These are phyloP conservation scores for Oreocharis arfaki DNA, from an alignment of 2,113 vertebrate species.

Conservation along the genomic window DNA sequence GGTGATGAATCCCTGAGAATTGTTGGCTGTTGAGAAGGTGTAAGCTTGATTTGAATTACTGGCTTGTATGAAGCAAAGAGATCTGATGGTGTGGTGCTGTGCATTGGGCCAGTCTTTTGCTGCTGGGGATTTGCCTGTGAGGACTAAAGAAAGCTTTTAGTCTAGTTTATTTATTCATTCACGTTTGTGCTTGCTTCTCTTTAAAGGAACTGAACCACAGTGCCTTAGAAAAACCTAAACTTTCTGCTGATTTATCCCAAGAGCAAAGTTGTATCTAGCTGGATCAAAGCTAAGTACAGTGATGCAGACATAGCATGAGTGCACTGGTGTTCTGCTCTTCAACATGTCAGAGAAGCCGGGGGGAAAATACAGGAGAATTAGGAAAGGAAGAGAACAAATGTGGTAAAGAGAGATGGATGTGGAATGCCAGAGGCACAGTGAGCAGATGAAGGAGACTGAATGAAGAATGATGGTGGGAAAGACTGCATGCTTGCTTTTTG, in stretches of 20 bases:
- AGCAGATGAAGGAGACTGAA: neutral
- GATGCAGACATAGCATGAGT: neutral
- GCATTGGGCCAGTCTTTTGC: neutral
- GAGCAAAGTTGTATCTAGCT: neutral
- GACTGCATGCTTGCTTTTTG: neutral
- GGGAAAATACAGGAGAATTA: neutral
- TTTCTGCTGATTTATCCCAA: neutral
- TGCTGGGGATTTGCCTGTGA: neutral
- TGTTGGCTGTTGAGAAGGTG: neutral
- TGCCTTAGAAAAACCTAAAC: neutral
- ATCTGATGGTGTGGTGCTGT: neutral
- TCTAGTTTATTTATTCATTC: neutral
- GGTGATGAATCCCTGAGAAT: neutral
- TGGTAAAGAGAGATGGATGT: neutral
- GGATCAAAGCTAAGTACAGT: neutral
- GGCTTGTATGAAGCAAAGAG: neutral
- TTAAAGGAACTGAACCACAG: neutral
- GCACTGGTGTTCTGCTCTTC: neutral
- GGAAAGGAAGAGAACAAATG: neutral
- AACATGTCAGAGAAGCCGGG: neutral
- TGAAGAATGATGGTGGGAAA: neutral
- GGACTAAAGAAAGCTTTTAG: neutral
- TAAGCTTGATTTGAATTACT: neutral
- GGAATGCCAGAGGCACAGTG: neutral
- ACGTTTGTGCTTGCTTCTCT: neutral